Percentiles rank a stretch among this genome's conserved stretches.
Conservation (phyloP, 2,113 vertebrate genomes). For the Epinephelus fuscoguttatus region DNA sequence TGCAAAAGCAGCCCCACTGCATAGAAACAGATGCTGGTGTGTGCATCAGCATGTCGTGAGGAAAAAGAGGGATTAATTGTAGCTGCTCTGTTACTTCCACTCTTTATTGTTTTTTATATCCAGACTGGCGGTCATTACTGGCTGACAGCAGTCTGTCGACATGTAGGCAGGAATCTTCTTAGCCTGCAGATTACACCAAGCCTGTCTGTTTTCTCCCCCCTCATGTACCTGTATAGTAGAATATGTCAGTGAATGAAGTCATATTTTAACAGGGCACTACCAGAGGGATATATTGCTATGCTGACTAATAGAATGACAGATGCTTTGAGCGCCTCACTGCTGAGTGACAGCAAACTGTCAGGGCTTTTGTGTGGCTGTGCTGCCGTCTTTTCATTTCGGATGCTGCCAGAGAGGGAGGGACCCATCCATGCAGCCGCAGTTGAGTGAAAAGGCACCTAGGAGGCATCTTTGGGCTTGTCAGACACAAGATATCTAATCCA, state of each 20-base stretch:
- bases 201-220: conserved; percentile 23
- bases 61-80: conserved; percentile 68
- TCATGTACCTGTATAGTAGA: conserved; percentile 42
- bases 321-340: conserved; percentile 64
- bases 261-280: conserved; percentile 54
- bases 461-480: conserved; percentile 76
- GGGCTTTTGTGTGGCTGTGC: conserved; percentile 61
- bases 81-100: conserved; percentile 45
- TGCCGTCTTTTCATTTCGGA: conserved; percentile 72
- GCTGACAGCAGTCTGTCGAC: conserved; percentile 63
- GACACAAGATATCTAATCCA: conserved; percentile 68
- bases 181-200: conserved; percentile 62
- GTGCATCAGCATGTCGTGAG: conserved; percentile 41
- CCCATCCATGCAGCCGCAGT: conserved; percentile 62
- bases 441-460: conserved; percentile 74
- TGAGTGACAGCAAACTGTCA: conserved; percentile 79
- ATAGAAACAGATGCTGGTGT: conserved; percentile 13
- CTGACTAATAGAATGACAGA: conserved; percentile 74
- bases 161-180: conserved; percentile 66
- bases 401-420: conserved; percentile 66
- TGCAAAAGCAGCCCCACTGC: neutral
- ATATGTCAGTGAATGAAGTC: conserved; percentile 65
- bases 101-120: conserved; percentile 53
- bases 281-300: conserved; percentile 62
- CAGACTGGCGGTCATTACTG: conserved; percentile 60